Base-by-base conservation (phyloP, 2,797 vertebrate species). In the Discoglossus pictus region DNA sequence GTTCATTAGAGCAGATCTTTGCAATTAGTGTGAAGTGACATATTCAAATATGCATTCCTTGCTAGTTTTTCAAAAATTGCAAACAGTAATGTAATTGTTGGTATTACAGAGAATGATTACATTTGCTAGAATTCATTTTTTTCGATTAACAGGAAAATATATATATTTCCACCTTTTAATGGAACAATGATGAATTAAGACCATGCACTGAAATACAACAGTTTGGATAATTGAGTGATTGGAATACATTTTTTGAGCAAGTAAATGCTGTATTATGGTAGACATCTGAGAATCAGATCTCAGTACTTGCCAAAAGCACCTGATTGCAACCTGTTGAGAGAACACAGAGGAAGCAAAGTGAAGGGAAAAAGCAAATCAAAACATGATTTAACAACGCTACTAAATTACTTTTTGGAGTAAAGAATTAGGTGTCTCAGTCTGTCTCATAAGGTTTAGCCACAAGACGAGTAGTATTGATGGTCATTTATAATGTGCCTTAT, bases 151-250 rank as follows among this genome's bases (percentile, higher is more conserved):
- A 61, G 39, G 10, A 42, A 58, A 66, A 69, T 35, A 73, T 61
- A 64, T 60, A 73, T 61, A 53, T 47, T 76, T 18, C 53, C 58
- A 75, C 74, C 68, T 76, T 68, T 36, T 65, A 74, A 76, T 64
- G 15, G 40, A 71, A 61, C 43, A n/a, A 18, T 73, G 66, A 76
- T 61, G 47, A 79, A 77, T 52, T 69, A 61, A 58, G 51, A 72
- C 53, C 55, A 65, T 69, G 58, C 12, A 55, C 42, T 59, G 42
- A 35, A 77, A 66, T 39, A 17, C 21, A 50, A 64, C 65, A 59
- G 61, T 73, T 68, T 70, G 65, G 51, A 61, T 66, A 61, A 68
- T 66, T 38, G 71, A 74, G 39, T 72, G 42, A 72, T 76, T 73
- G 58, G 72, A 78, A 48, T 2, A 21, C n/a, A 16, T 63, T 69